Evolutionary conservation across 1,140 invertebrate genomes (phyloP).

Genomic region (Philopotamus ludificatus): DNA sequence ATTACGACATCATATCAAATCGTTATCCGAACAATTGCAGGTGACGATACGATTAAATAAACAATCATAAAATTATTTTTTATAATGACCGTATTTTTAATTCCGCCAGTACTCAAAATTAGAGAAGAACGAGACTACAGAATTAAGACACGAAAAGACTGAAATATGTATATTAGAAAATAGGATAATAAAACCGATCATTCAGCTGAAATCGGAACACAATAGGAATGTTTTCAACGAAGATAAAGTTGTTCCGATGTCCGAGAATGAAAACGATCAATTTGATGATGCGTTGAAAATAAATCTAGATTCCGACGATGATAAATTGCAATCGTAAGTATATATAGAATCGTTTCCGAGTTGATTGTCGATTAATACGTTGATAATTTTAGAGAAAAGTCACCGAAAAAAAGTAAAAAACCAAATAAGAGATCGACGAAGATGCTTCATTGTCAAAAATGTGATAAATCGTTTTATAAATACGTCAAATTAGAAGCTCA

Average conservation of each 20-base stretch:
- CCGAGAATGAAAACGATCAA: too few relatives aligned
- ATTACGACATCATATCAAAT: conserved; percentile 30
- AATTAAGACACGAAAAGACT: conserved; percentile 18
- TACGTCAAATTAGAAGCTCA: conserved; percentile 41
- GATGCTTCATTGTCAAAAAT: conserved; percentile 38
- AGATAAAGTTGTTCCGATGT: too few relatives aligned
- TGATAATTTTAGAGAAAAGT: conserved; percentile 26
- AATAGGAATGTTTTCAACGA: too few relatives aligned
- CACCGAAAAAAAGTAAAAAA: conserved; percentile 30
- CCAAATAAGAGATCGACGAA: conserved; percentile 18
- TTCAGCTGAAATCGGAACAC: too few relatives aligned
- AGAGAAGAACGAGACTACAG: conserved; percentile 13
- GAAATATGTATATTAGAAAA: conserved; percentile 20
- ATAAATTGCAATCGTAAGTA: too few relatives aligned
- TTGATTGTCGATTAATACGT: too few relatives aligned
- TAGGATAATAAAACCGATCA: not conserved
- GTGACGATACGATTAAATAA: too few relatives aligned
- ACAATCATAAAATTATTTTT: not conserved
- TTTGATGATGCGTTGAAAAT: too few relatives aligned
- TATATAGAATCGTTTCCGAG: too few relatives aligned
- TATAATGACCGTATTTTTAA: not conserved
- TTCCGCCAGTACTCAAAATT: not conserved
- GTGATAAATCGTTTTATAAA: conserved; percentile 41
- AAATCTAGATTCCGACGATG: too few relatives aligned
- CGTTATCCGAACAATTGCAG: conserved; percentile 10